phyloP scores from a whole-genome alignment of 2,113 vertebrate genomes.

The Lophochroa leadbeateri region DNA sequence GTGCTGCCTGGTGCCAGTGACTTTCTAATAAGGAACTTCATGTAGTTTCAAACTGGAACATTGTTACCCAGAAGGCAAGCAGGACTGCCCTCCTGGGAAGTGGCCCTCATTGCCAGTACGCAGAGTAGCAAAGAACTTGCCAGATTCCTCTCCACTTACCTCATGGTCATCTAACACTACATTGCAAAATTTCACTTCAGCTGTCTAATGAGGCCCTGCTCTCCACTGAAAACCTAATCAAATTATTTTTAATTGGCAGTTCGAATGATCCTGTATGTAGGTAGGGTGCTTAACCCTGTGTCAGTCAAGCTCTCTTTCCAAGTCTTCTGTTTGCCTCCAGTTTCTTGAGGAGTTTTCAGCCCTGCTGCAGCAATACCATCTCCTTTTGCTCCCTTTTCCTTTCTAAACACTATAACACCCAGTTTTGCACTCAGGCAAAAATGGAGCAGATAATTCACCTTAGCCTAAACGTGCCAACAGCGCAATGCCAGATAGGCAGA shows the following conservation, averaged over 20 bases:
- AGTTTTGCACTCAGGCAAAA: not conserved
- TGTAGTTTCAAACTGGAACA: not conserved
- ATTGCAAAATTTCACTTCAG: constrained; percentile 19
- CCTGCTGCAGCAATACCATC: not conserved
- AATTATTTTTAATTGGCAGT: constrained; percentile 18
- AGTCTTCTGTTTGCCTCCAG: not conserved
- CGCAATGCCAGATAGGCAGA: not conserved
- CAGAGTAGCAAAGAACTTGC: not conserved
- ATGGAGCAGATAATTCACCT: not conserved
- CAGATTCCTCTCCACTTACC: constrained; percentile 33
- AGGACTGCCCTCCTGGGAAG: not conserved
- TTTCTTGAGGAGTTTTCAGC: not conserved
- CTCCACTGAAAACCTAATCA: constrained; percentile 19
- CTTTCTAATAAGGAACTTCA: not conserved
- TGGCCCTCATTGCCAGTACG: not conserved
- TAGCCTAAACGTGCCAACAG: not conserved
- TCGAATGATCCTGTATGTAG: not conserved
- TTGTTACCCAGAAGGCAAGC: not conserved
- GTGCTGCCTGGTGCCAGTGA: not conserved
- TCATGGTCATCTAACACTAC: constrained; percentile 1
- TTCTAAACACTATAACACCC: not conserved
- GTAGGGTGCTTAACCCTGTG: not conserved
- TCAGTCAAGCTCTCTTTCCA: not conserved
- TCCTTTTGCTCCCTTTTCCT: not conserved
- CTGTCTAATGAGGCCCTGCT: constrained; percentile 10